Percentiles rank a stretch among this genome's conserved stretches.
These are phyloP conservation scores for Camponotus fellah DNA, from an alignment of 2,888 invertebrate genomes.

Conservation along the genomic window DNA sequence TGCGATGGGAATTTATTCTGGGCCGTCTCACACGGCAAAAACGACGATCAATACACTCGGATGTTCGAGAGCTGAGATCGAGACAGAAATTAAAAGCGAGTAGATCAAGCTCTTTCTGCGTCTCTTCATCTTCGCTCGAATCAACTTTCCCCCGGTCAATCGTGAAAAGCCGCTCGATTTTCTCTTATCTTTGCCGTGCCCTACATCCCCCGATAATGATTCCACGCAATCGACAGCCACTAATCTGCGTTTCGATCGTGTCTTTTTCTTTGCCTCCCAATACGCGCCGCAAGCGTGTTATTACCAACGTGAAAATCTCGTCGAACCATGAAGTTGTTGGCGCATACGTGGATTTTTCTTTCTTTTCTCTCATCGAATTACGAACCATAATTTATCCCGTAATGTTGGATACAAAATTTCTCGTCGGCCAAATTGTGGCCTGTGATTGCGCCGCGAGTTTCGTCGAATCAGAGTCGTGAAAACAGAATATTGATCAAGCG, in stretches of 20 bases:
- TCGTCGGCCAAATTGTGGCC: conserved; percentile 16
- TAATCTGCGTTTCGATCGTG: conserved; percentile 40
- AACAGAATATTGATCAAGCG: conserved; percentile 2
- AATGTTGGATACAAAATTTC: conserved; percentile 15
- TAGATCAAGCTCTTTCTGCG: background rate
- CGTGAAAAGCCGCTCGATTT: conserved; percentile 28
- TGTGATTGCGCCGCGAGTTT: conserved; percentile 22
- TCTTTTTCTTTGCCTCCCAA: background rate
- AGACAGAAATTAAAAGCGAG: conserved; percentile 31
- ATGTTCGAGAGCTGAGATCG: background rate
- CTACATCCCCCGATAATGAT: conserved; percentile 43
- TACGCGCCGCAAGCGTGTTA: conserved; percentile 23
- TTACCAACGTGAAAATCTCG: conserved; percentile 40
- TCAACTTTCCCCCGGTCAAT: conserved; percentile 21
- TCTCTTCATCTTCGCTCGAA: conserved; percentile 24
- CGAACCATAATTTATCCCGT: conserved; percentile 17
- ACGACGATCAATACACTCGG: conserved; percentile 20
- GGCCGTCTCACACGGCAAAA: background rate
- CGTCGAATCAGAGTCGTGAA: background rate
- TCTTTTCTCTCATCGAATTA: conserved; percentile 5
- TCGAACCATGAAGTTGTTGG: conserved; percentile 21
- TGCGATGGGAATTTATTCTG: conserved; percentile 9
- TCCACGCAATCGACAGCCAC: conserved; percentile 30
- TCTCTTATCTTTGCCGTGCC: conserved; percentile 16
- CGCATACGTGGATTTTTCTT: conserved; percentile 25